Percentiles rank a stretch among this genome's conserved stretches.
Conservation (phyloP, 2,888 invertebrate species). For the Pedicia rivosa region DNA sequence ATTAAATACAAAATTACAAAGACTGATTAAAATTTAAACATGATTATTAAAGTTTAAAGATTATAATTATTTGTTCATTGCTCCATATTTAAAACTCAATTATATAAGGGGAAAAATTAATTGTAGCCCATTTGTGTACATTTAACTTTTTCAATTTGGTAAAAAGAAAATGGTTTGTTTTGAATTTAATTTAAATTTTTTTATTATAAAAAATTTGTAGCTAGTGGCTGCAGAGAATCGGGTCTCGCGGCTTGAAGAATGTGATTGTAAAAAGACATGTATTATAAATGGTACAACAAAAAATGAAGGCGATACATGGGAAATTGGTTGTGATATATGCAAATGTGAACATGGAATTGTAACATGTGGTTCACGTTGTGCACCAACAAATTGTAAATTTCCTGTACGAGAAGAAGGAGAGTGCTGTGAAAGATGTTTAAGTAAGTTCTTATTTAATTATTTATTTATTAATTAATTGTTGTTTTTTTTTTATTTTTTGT, state of each 20-base stretch:
- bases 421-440: conserved; percentile 75
- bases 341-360: conserved; percentile 81
- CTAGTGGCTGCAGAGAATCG: conserved; percentile 64
- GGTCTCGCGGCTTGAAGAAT: conserved; percentile 56
- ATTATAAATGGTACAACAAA: conserved; percentile 63
- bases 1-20: too few species aligned
- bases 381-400: conserved; percentile 59
- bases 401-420: conserved; percentile 62
- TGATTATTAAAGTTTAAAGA: too few species aligned
- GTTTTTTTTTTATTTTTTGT: not conserved
- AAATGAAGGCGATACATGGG: conserved; percentile 74
- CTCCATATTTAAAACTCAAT: too few species aligned
- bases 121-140: too few species aligned
- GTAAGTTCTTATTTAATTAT: conserved; percentile 37
- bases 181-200: conserved; percentile 8
- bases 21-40: too few species aligned
- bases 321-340: conserved; percentile 72
- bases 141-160: too few species aligned
- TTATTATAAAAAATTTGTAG: too few species aligned
- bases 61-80: too few species aligned
- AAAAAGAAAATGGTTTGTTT: too few species aligned
- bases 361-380: conserved; percentile 71
- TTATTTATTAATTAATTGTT: too few species aligned
- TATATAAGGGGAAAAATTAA: too few species aligned
- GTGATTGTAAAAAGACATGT: conserved; percentile 83